Base-by-base conservation (phyloP, 2,888 invertebrate genomes). In the Tyria jacobaeae region DNA sequence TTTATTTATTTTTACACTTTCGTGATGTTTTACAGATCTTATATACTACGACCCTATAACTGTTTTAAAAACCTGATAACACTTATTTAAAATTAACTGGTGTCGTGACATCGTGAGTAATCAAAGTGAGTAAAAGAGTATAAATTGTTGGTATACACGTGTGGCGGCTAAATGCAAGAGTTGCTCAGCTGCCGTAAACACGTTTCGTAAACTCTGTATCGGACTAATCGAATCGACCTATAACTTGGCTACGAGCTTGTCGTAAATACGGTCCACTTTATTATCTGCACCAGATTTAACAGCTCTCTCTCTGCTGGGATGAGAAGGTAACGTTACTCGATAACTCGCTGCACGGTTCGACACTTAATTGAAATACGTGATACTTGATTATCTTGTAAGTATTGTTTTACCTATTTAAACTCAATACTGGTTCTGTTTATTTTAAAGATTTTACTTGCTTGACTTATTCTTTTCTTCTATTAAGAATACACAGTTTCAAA, bases 181-280 rank as follows among this genome's bases (percentile, higher is more conserved):
- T 79, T 79, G 69, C 66, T 75, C 73, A 80, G 83, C 80, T 84
- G 81, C 83, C 82, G 83, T 83, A 82, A 86, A 86, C 85, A 85
- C 82, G 85, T 85, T 83, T 82, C 76, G 80, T 83, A 87, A 85
- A 88, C 88, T 83, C 80, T 78, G 80, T 85, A 84, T 82, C 84
- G 80, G 71, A 80, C 85, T 89, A 89, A 89, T 89, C 89, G 87
- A 89, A 89, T 89, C 87, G 86, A 85, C 87, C 88, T 84, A 85
- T 84, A 84, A 86, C 85, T 89, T 81, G 80, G 79, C 80, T 80
- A 72, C 82, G 74, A 76, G 83, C 83, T 80, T 76, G 76, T 83
- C 86, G 87, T 86, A 88, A 89, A 89, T 87, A 86, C 84, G 70
- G 82, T 81, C 82, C 82, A 86, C 84, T 88, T 87, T 88, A 88